These are phyloP conservation scores for Eulithis prunata DNA, from an alignment of 2,888 invertebrate genomes.

Conservation along the genomic window DNA sequence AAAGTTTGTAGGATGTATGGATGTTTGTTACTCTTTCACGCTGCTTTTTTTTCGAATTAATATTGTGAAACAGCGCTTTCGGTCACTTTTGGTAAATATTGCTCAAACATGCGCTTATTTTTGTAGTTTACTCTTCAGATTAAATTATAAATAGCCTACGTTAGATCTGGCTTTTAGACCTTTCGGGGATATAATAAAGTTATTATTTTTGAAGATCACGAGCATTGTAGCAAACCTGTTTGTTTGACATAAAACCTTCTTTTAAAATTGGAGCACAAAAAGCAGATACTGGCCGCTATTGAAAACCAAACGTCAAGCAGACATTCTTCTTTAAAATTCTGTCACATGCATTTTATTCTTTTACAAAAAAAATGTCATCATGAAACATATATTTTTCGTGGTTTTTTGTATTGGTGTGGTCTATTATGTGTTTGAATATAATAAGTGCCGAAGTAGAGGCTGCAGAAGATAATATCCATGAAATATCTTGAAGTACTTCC, in stretches of 20 bases:
- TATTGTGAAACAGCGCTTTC: too few relatives aligned
- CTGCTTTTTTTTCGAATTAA: too few relatives aligned
- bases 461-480: neutral
- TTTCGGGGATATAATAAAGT: neutral
- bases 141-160: slow-evolving; percentile 13
- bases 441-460: slow-evolving; percentile 15
- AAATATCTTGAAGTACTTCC: neutral
- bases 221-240: slow-evolving; percentile 14
- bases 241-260: slow-evolving; percentile 17
- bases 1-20: too few relatives aligned
- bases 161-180: slow-evolving; percentile 10
- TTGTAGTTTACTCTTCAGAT: slow-evolving; percentile 1
- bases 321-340: slow-evolving; percentile 4
- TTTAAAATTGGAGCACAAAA: slow-evolving; percentile 17
- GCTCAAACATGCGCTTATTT: slow-evolving; percentile 2
- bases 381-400: slow-evolving; percentile 26
- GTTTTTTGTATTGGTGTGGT: slow-evolving; percentile 26
- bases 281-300: neutral
- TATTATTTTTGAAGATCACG: slow-evolving; percentile 15
- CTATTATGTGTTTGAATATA: slow-evolving; percentile 21
- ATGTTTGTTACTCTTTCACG: too few relatives aligned
- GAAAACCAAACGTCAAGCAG: slow-evolving; percentile 1
- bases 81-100: too few relatives aligned
- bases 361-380: slow-evolving; percentile 1
- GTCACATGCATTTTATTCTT: neutral